These are phyloP conservation scores for Danio choprae DNA, from an alignment of 2,797 vertebrate species.

Conservation along the genomic window DNA sequence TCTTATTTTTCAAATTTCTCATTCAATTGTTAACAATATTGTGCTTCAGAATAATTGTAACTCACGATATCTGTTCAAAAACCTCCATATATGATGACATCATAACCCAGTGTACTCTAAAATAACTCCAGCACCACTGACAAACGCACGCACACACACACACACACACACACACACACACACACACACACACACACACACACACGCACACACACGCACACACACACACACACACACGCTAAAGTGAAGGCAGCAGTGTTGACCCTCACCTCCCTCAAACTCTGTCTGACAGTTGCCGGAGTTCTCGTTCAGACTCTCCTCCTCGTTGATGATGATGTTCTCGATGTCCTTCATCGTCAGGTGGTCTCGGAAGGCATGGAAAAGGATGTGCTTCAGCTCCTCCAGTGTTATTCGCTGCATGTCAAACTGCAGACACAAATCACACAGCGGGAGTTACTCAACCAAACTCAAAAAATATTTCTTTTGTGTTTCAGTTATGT, in stretches of 20 bases:
- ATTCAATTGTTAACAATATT: no score
- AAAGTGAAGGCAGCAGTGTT: not conserved
- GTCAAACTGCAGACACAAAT: conserved; percentile 86
- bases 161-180: conserved; percentile 18
- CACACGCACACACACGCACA: conserved; percentile 4
- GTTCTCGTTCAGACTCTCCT: conserved; percentile 96
- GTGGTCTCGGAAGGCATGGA: conserved; percentile 97
- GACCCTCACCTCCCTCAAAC: conserved; percentile 88
- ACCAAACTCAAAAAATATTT: no score
- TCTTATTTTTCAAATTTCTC: no score
- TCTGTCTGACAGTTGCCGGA: conserved; percentile 95
- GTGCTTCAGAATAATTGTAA: no score
- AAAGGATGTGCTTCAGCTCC: conserved; percentile 97
- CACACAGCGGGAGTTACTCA: conserved; percentile 25
- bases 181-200: not conserved
- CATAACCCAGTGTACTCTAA: not conserved
- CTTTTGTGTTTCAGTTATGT: no score
- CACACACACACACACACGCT: conserved; percentile 17
- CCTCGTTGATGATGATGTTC: conserved; percentile 98
- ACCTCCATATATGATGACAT: not conserved
- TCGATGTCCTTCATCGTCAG: conserved; percentile 99
- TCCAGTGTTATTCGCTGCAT: conserved; percentile 98
- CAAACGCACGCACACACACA: conserved; percentile 5
- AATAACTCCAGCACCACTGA: not conserved
- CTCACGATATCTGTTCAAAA: no score